These are phyloP conservation scores for Hyppa rectilinea DNA, from an alignment of 2,888 invertebrate genomes.

Conservation along the genomic window DNA sequence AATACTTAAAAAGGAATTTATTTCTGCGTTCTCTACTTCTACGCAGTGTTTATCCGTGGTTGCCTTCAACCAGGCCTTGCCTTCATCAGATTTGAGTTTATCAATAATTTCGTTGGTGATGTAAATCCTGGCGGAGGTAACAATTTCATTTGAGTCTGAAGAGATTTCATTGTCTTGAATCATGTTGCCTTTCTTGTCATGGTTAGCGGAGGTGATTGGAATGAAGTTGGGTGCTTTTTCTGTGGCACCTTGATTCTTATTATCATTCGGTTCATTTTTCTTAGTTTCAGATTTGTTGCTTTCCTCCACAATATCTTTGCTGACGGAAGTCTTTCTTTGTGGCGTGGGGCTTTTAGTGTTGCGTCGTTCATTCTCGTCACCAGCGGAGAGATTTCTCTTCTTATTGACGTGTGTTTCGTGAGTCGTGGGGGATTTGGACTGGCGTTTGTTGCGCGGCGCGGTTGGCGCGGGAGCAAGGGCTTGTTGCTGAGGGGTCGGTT, in stretches of 20 bases:
- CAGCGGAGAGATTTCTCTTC: constrained; percentile 73
- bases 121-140: constrained; percentile 87
- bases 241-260: constrained; percentile 45
- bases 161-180: constrained; percentile 88
- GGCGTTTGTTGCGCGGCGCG: constrained; percentile 75
- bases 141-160: constrained; percentile 81
- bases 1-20: constrained; percentile 83
- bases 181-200: constrained; percentile 82
- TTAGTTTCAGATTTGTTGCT: constrained; percentile 57
- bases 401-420: constrained; percentile 81
- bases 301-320: constrained; percentile 63
- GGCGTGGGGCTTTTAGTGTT: constrained; percentile 67
- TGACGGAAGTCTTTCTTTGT: constrained; percentile 69
- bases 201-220: constrained; percentile 78
- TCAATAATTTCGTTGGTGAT: constrained; percentile 86
- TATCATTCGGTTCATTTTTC: constrained; percentile 51
- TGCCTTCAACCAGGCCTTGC: constrained; percentile 84
- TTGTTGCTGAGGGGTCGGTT: constrained; percentile 59
- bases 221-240: constrained; percentile 79
- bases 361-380: constrained; percentile 68
- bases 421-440: constrained; percentile 82
- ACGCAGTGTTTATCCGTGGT: constrained; percentile 79
- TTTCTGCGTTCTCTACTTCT: constrained; percentile 80
- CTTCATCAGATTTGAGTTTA: constrained; percentile 85
- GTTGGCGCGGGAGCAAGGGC: background rate